Evolutionary conservation across 1,140 invertebrate genomes (phyloP), one percentile per base, ranked within the genome.

Genomic region (Lordiphosa stackelbergi): DNA sequence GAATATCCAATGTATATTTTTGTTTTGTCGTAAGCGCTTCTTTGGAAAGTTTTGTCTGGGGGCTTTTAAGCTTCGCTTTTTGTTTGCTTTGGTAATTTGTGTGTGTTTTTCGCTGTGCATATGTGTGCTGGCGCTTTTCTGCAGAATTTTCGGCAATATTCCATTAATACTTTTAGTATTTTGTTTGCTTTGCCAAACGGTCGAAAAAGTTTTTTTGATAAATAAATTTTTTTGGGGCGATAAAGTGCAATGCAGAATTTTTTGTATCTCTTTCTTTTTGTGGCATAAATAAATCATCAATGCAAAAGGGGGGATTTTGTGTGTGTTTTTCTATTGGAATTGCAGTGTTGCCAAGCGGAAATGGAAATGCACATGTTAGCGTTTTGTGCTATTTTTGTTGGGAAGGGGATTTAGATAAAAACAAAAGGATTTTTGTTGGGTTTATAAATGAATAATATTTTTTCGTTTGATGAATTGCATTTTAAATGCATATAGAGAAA

Each of bases 81-180:
- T 31, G 68, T 71, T 71, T 71, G 68, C 59, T 68, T 71, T 68
- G 53, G 56, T 68, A 66, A 66, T 65, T 64, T 69, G 59, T 57
- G 41, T 58, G 42, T 70, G 73, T 70, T 68, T 83, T 79, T 6
- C 4, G 5, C 5, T 5, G 22, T 24, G 22, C 22, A 24, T 24
- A 24, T 24, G 22, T 19, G 19, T 19, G 19, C 19, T 2, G 19
- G 74, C 75, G 71, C 71, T 81, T 79, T 79, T 79, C 75, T 79
- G 71, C 63, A 54, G 77, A 79, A 79, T 83, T 79, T 79, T 83
- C 75, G 77, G 66, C 71, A 71, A 79, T 83, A 81, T 79, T 79
- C 75, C 75, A 79, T 81, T 79, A 79, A 79, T 83, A 75, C 74
- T 71, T 55, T 54, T 55, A 31, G 16, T 24, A 31, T 22, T 53